phyloP scores from a whole-genome alignment of 2,888 invertebrate species.

The Caenorhabditis japonica region DNA sequence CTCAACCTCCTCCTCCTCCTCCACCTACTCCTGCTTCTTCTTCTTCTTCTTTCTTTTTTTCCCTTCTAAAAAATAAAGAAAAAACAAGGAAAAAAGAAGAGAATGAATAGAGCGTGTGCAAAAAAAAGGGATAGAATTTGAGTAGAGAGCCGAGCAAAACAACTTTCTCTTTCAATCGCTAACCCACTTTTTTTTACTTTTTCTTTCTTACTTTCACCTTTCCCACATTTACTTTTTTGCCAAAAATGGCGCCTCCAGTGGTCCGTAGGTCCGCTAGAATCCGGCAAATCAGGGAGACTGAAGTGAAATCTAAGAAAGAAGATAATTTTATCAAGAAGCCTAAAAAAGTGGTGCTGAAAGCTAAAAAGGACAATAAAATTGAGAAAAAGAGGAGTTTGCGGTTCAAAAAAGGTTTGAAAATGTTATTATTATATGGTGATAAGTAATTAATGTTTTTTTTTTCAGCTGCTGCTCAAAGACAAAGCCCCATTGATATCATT shows the following conservation, averaged over 20 bases:
- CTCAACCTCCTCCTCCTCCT: too few relatives aligned
- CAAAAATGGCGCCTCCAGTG: slow-evolving; percentile 29
- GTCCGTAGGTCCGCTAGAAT: slow-evolving; percentile 30
- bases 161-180: slow-evolving; percentile 16
- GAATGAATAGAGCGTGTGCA: slow-evolving; percentile 3
- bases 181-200: slow-evolving; percentile 1
- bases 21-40: background rate
- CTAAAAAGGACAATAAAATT: slow-evolving; percentile 27
- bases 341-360: slow-evolving; percentile 26
- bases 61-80: slow-evolving; percentile 3
- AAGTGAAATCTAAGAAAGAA: background rate
- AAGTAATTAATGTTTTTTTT: too few relatives aligned
- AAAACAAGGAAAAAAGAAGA: slow-evolving; percentile 5
- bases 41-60: slow-evolving; percentile 1
- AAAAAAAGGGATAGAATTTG: slow-evolving; percentile 27
- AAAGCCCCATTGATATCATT: slow-evolving; percentile 63
- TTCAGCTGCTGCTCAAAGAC: slow-evolving; percentile 46
- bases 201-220: slow-evolving; percentile 11
- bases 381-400: slow-evolving; percentile 1
- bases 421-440: too few relatives aligned
- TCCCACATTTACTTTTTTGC: too few relatives aligned
- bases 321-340: background rate
- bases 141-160: slow-evolving; percentile 26
- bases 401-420: slow-evolving; percentile 35
- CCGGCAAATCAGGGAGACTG: background rate